Conservation (phyloP, 2,888 invertebrate species). For the Gymnosoma rotundatum region DNA sequence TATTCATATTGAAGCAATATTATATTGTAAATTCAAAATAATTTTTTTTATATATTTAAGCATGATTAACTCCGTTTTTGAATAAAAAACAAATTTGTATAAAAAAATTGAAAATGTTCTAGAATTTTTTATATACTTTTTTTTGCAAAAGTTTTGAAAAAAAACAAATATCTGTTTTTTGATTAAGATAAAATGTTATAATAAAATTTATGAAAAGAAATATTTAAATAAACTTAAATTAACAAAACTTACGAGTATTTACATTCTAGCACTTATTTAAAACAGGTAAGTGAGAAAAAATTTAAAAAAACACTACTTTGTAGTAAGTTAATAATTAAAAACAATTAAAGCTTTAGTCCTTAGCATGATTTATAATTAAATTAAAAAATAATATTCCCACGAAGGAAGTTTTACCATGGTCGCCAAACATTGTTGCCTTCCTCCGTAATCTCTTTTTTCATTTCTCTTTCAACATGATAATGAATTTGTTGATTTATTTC, state of each 20-base stretch:
- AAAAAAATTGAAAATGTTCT: constrained; percentile 42
- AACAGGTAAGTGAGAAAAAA: constrained; percentile 30
- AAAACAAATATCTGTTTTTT: not conserved
- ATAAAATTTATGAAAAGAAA: constrained; percentile 42
- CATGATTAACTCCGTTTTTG: constrained; percentile 61
- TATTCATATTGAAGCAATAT: constrained; percentile 65
- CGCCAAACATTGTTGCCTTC: constrained; percentile 70
- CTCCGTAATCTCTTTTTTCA: constrained; percentile 46
- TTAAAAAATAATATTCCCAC: constrained; percentile 7
- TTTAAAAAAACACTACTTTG: constrained; percentile 35
- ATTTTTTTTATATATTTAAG: constrained; percentile 62
- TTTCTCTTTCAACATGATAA: constrained; percentile 34
- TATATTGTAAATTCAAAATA: constrained; percentile 37
- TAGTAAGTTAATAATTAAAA: constrained; percentile 18
- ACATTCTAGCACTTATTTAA: not conserved
- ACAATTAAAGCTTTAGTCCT: constrained; percentile 68
- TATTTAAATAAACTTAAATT: constrained; percentile 58
- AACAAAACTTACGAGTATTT: constrained; percentile 32
- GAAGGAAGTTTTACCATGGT: constrained; percentile 67
- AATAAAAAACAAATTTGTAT: constrained; percentile 19
- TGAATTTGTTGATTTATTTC: not conserved
- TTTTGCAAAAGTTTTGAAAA: constrained; percentile 50
- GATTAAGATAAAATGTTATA: constrained; percentile 57
- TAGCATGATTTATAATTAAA: constrained; percentile 48
- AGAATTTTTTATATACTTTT: constrained; percentile 44